Percentiles rank a stretch among this genome's conserved stretches.
phyloP scores from a whole-genome alignment of 2,797 vertebrate species.

The Sebastes baramenuke region DNA sequence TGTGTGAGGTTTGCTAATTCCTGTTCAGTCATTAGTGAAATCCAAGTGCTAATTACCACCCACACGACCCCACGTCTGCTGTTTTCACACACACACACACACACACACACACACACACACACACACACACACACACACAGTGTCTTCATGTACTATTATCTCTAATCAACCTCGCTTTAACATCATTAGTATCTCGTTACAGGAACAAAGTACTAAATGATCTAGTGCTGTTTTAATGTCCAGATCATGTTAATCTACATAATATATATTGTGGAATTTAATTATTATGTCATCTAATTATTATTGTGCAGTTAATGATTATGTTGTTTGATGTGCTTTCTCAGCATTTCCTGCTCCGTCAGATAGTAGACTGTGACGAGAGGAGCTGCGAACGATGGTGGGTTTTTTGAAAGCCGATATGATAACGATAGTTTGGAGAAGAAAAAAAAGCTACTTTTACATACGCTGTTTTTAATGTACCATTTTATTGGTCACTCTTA shows the following conservation, averaged over 20 bases:
- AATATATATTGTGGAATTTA: neutral
- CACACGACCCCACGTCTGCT: slow-evolving; percentile 35
- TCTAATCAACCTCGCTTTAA: slow-evolving; percentile 20
- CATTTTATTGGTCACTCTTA: too few relatives aligned
- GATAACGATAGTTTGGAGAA: too few relatives aligned
- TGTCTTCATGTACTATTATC: neutral
- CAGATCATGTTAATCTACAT: neutral
- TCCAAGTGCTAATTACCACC: slow-evolving; percentile 62
- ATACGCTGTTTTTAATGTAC: too few relatives aligned
- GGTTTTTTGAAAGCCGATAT: neutral
- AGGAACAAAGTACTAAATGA: neutral
- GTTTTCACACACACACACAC: neutral
- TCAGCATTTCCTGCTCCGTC: neutral
- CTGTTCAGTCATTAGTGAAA: slow-evolving; percentile 58
- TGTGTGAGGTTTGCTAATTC: slow-evolving; percentile 16
- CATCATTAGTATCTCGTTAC: slow-evolving; percentile 5
- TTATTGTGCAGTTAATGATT: neutral
- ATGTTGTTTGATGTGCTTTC: neutral
- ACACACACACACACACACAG: neutral
- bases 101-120: neutral
- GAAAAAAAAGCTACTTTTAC: too few relatives aligned
- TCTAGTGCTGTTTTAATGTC: neutral
- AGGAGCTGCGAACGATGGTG: too few relatives aligned
- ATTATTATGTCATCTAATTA: neutral
- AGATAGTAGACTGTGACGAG: neutral